phyloP scores from a whole-genome alignment of 2,113 vertebrate species.

The Microcebus jonahi region DNA sequence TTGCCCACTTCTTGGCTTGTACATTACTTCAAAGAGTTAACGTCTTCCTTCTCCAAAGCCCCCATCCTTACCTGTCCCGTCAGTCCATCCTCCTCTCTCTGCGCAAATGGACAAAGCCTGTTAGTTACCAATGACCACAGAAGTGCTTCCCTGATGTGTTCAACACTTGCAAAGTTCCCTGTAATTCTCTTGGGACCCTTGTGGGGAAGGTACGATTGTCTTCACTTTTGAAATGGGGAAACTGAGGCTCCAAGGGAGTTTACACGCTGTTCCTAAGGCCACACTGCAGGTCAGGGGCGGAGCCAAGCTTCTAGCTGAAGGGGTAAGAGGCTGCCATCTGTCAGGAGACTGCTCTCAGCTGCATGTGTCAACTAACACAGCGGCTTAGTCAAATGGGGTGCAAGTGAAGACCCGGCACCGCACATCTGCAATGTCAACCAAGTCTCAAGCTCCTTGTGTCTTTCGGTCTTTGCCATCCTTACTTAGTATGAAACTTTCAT shows the following conservation, averaged over 20 bases:
- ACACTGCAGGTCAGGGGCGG: not conserved
- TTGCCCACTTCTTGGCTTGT: not conserved
- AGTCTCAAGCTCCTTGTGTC: not conserved
- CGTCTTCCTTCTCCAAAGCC: not conserved
- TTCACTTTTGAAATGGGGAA: not conserved
- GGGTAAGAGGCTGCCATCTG: no score
- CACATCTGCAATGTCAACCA: fast-evolving
- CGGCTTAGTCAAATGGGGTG: not conserved
- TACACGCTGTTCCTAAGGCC: not conserved
- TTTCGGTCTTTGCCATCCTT: not conserved
- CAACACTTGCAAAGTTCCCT: no score
- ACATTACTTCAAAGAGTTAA: not conserved
- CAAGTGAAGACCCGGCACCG: not conserved
- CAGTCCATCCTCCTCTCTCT: not conserved
- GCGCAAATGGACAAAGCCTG: not conserved
- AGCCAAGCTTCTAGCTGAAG: not conserved
- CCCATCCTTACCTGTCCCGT: not conserved
- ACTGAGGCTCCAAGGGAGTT: not conserved
- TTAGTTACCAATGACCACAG: not conserved
- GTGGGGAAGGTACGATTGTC: not conserved
- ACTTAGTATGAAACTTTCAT: not conserved
- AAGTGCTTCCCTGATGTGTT: not conserved
- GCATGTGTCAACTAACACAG: fast-evolving
- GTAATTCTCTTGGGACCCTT: not conserved
- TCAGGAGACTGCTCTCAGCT: not conserved